Percentiles rank a stretch among this genome's conserved stretches.
These are phyloP conservation scores for Biston betularia DNA, from an alignment of 2,888 invertebrate species.

Conservation along the genomic window DNA sequence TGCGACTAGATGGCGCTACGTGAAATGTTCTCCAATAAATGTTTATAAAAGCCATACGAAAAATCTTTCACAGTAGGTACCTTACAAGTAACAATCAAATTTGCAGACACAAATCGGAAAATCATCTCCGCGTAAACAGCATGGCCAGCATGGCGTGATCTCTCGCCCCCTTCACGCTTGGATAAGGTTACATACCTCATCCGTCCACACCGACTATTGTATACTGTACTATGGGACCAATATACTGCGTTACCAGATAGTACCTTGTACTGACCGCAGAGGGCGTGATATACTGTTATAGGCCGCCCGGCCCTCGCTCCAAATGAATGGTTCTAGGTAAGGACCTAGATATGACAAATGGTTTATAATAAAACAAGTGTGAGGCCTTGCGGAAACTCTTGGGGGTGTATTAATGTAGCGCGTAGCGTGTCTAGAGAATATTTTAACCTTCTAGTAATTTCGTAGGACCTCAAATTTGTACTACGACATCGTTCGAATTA, in stretches of 20 bases:
- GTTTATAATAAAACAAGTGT: slow-evolving; percentile 52
- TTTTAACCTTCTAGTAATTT: neutral
- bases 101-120: no score
- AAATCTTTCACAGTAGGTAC: no score
- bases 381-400: slow-evolving; percentile 30
- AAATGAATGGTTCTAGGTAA: slow-evolving; percentile 56
- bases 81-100: neutral
- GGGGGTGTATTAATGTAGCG: slow-evolving; percentile 17
- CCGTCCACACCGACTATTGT: neutral
- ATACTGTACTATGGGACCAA: slow-evolving; percentile 21
- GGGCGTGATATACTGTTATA: slow-evolving; percentile 62
- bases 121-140: neutral
- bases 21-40: no score
- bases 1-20: no score
- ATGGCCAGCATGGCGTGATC: neutral
- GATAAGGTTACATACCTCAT: neutral
- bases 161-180: neutral
- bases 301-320: slow-evolving; percentile 53
- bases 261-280: slow-evolving; percentile 53
- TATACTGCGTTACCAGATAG: slow-evolving; percentile 39
- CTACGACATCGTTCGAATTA: no score
- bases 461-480: neutral
- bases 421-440: slow-evolving; percentile 12
- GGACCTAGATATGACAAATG: slow-evolving; percentile 56
- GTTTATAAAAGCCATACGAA: no score